Conservation (phyloP, 2,797 vertebrate genomes). For the Enteromius radiatus region DNA sequence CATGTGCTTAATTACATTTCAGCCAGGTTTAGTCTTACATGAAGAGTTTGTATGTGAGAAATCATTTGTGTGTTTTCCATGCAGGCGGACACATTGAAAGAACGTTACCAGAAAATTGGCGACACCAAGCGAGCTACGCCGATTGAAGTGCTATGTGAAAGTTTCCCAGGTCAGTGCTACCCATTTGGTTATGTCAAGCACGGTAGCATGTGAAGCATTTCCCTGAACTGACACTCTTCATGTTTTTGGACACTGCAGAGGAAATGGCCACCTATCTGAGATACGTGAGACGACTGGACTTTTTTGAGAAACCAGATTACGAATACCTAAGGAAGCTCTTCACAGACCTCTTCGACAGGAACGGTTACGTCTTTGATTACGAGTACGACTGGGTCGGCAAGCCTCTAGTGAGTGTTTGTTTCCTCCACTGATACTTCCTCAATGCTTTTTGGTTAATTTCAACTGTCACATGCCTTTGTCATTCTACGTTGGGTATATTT, state of each 20-base stretch:
- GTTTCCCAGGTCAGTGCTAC: slow-evolving; percentile 88
- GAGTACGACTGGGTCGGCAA: slow-evolving; percentile 99
- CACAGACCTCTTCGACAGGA: slow-evolving; percentile 94
- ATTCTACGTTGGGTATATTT: background rate
- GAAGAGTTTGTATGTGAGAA: background rate
- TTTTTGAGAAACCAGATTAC: slow-evolving; percentile 97
- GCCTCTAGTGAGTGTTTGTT: slow-evolving; percentile 85
- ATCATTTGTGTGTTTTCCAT: slow-evolving; percentile 1
- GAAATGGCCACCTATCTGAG: slow-evolving; percentile 98
- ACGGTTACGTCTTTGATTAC: slow-evolving; percentile 93
- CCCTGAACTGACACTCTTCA: background rate
- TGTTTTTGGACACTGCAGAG: slow-evolving; percentile 76
- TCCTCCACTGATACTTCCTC: slow-evolving; percentile 24
- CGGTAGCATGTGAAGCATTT: background rate
- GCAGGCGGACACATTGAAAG: slow-evolving; percentile 95
- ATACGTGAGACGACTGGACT: slow-evolving; percentile 94
- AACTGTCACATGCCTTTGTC: slow-evolving; percentile 11
- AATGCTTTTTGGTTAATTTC: slow-evolving; percentile 4
- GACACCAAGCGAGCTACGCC: slow-evolving; percentile 96
- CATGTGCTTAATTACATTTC: slow-evolving; percentile 15
- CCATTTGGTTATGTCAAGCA: background rate
- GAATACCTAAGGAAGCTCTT: slow-evolving; percentile 97
- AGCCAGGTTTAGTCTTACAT: background rate
- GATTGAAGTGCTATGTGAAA: slow-evolving; percentile 95
- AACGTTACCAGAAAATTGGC: slow-evolving; percentile 97